Evolutionary conservation across 2,113 vertebrate genomes (phyloP).

Genomic region (Abramis brama): DNA sequence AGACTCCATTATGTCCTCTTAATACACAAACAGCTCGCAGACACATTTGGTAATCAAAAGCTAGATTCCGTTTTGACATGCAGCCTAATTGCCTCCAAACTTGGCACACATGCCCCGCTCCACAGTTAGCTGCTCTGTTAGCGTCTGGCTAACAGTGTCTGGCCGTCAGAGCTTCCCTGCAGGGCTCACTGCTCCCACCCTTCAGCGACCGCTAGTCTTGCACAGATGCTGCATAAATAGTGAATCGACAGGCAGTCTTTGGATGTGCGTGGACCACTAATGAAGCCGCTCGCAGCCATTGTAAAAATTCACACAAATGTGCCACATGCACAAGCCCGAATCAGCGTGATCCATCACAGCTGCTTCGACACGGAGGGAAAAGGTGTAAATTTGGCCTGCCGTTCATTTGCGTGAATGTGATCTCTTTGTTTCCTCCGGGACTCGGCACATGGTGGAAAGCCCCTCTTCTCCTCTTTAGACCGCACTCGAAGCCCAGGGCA

Average conservation of each 20-base stretch:
- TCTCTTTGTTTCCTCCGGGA: slow-evolving; percentile 23
- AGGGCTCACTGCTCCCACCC: slow-evolving; percentile 43
- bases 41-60: slow-evolving; percentile 35
- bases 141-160: slow-evolving; percentile 43
- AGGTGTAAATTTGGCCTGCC: slow-evolving; percentile 28
- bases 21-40: slow-evolving; percentile 40
- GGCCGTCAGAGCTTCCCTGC: slow-evolving; percentile 35
- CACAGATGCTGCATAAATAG: slow-evolving; percentile 60
- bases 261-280: slow-evolving; percentile 45
- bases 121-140: slow-evolving; percentile 44
- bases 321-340: slow-evolving; percentile 8
- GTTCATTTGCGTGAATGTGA: neutral
- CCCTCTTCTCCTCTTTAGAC: slow-evolving; percentile 9
- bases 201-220: slow-evolving; percentile 41
- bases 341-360: slow-evolving; percentile 18
- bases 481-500: slow-evolving; percentile 20
- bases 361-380: neutral
- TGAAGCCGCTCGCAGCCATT: slow-evolving; percentile 45
- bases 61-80: slow-evolving; percentile 26
- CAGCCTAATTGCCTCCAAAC: slow-evolving; percentile 53
- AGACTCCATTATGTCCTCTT: slow-evolving; percentile 26
- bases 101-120: slow-evolving; percentile 34
- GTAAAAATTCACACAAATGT: neutral
- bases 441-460: neutral
- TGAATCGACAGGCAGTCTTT: slow-evolving; percentile 47